Base-by-base conservation (phyloP, 2,113 vertebrate genomes). In the Austrofundulus limnaeus region DNA sequence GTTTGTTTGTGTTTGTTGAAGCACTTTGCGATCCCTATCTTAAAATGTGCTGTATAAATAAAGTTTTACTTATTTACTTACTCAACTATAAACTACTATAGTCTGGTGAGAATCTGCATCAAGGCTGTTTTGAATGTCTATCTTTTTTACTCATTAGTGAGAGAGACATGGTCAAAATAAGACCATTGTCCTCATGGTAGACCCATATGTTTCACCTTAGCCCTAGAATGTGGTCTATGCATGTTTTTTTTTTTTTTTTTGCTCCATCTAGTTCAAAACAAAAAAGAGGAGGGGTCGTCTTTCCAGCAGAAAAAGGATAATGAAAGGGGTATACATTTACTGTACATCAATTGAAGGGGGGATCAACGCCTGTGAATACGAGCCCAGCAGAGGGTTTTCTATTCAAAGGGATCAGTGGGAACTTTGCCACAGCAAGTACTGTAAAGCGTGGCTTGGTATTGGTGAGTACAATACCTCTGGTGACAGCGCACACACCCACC, bases 381-480 rank as follows among this genome's bases (percentile, higher is more conserved):
- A 66, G 73, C 61, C 61, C 56, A 64, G 73, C 21, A 53, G 68
- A 78, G 74, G 68, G 57, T 48, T 59, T 79, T 78, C 66, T 54
- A 70, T 79, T 86, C 66, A 84, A 77, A 86, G 61, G 60, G 67
- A 75, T 75, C 68, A 73, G 74, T 61, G 67, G 59, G 69, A 60
- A 66, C 55, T 73, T 45, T 70, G 74, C 72, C 64, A 61, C 70
- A 77, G 65, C 72, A 77, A 55, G 69, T 75, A 84, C 61, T 82
- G 72, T 83, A 80, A 80, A 85, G 78, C 49, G 65, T 77, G 75
- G 76, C 65, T 77, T 58, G 31, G 70, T 49, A 70, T 54, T 59
- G 70, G 51, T 19, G 57, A 69, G 62, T 23, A 84, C 72, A 80
- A 84, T 83, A 78, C 78, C 56, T 61, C 41, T 24, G 65, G 66